Conservation (phyloP, 2,888 invertebrate genomes). For the Caenorhabditis sp. region DNA sequence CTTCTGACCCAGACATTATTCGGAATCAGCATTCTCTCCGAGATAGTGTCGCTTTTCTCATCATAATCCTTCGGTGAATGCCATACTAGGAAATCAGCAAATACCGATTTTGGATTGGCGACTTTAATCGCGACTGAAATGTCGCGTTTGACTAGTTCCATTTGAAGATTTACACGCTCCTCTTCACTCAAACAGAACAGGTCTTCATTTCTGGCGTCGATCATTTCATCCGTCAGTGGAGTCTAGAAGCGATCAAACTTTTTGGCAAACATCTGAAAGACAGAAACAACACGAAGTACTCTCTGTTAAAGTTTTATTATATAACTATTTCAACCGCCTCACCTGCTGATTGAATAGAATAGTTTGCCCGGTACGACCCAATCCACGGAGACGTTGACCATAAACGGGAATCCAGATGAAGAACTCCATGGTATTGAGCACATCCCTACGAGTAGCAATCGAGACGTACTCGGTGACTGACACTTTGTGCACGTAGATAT, state of each 20-base stretch:
- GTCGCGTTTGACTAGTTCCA: constrained; percentile 94
- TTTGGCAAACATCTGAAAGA: too few relatives aligned
- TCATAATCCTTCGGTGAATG: constrained; percentile 98
- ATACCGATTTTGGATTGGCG: constrained; percentile 93
- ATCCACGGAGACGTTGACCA: too few relatives aligned
- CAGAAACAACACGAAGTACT: too few relatives aligned
- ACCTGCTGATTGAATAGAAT: too few relatives aligned
- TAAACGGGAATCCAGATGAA: neutral
- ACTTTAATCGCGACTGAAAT: constrained; percentile 99
- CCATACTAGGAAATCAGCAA: constrained; percentile 98
- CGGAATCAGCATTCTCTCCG: constrained; percentile 88
- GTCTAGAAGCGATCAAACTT: too few relatives aligned
- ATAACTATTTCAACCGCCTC: too few relatives aligned
- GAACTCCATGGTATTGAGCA: neutral
- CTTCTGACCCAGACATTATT: constrained; percentile 95
- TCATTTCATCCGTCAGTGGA: constrained; percentile 97
- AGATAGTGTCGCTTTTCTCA: constrained; percentile 84
- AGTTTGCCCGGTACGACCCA: neutral
- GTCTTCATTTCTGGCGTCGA: constrained; percentile 94
- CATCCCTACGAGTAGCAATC: neutral
- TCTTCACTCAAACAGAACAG: constrained; percentile 92
- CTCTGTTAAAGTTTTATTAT: neutral
- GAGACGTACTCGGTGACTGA: too few relatives aligned
- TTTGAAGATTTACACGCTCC: constrained; percentile 94
- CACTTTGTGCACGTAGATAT: too few relatives aligned